phyloP scores from a whole-genome alignment of 2,888 invertebrate genomes.

The Tinea trinotella region DNA sequence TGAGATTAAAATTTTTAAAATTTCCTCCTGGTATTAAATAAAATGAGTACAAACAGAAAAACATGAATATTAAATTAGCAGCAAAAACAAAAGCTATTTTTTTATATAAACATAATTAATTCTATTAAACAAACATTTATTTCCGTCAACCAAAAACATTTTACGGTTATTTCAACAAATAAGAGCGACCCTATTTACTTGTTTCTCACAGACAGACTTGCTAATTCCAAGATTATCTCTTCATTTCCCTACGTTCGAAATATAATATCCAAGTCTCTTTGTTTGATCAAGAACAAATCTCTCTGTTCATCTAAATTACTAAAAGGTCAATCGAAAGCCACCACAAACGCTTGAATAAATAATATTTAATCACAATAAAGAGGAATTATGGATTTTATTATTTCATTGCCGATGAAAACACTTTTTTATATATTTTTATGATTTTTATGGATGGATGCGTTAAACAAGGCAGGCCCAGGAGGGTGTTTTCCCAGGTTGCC shows the following conservation, averaged over 20 bases:
- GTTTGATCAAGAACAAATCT: neutral
- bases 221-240: conserved; percentile 35
- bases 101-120: neutral
- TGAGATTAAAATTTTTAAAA: no score
- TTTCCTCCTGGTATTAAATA: no score
- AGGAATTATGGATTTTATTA: neutral
- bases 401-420: neutral
- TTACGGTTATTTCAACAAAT: neutral
- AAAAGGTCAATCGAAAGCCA: conserved; percentile 4
- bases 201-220: conserved; percentile 10
- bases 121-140: neutral
- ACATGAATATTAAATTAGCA: no score
- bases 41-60: no score
- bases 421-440: no score
- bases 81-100: no score
- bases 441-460: no score
- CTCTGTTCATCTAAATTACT: neutral
- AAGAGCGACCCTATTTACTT: conserved; percentile 2
- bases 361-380: conserved; percentile 3
- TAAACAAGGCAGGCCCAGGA: no score
- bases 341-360: neutral
- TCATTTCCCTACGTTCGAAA: conserved; percentile 29
- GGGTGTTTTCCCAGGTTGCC: no score
- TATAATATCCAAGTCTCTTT: conserved; percentile 5
- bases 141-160: neutral